Evolutionary conservation across 2,797 vertebrate genomes (phyloP).

Genomic region (Hylomyscus alleni): DNA sequence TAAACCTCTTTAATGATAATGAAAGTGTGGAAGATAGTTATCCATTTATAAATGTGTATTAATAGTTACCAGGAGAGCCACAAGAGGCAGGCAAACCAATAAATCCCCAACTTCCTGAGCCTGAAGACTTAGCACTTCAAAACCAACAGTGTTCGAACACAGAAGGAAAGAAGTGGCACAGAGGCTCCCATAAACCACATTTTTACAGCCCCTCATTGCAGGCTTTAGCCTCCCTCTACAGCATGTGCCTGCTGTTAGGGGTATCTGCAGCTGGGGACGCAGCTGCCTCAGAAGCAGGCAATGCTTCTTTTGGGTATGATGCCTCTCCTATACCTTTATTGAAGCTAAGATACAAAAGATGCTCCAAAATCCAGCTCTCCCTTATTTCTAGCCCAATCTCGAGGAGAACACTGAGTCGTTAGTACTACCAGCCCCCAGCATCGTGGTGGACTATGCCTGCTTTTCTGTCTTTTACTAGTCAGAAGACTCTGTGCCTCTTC

Average conservation of each 20-base stretch:
- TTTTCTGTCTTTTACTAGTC: not conserved
- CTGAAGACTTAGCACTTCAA: not conserved
- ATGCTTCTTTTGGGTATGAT: not conserved
- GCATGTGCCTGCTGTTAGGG: not conserved
- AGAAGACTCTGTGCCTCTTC: accelerated
- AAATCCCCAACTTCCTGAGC: not conserved
- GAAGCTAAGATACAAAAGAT: not conserved
- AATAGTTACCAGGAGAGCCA: not conserved
- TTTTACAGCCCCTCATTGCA: accelerated
- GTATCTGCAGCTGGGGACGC: not conserved
- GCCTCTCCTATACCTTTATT: not conserved
- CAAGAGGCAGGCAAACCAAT: not conserved
- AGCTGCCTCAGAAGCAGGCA: not conserved
- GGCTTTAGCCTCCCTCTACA: accelerated
- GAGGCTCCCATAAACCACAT: not conserved
- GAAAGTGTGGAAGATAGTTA: not conserved
- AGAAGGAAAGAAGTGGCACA: not conserved
- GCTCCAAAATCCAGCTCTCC: not conserved
- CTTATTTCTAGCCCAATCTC: constrained; percentile 8
- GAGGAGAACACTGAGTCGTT: not conserved
- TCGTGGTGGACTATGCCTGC: not conserved
- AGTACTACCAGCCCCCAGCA: not conserved
- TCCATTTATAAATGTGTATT: not conserved
- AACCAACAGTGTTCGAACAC: not conserved
- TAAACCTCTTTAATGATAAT: not conserved